Conservation (phyloP, 30 jellyfish, hydroid and myxozoan species). For the Sanderia malayensis region DNA sequence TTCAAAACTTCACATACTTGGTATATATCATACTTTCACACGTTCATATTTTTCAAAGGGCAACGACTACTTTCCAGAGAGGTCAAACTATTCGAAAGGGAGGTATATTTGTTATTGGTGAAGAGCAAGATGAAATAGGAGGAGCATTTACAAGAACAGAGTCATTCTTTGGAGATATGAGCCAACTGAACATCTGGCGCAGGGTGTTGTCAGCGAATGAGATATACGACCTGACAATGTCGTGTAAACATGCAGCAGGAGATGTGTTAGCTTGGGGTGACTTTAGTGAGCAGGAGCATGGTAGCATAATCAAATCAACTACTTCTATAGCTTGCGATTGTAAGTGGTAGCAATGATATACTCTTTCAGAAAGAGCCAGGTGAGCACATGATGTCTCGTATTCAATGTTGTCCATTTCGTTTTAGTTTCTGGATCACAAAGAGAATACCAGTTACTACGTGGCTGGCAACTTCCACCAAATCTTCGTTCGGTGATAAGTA, state of each 20-base stretch:
- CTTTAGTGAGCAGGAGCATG: constrained; percentile 62
- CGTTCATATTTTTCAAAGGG: constrained; percentile 12
- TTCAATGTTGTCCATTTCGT: no score
- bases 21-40: no score
- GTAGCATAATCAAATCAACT: constrained; percentile 47
- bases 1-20: no score
- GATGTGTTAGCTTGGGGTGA: constrained; percentile 96
- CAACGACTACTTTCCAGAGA: constrained; percentile 62
- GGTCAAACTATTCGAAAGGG: constrained; percentile 66
- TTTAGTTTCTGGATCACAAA: constrained; percentile 43
- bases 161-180: constrained; percentile 92
- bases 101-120: constrained; percentile 91
- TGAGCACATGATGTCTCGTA: no score
- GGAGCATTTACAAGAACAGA: constrained; percentile 88
- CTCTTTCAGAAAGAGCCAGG: no score
- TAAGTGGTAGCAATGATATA: constrained; percentile 40
- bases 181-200: constrained; percentile 87
- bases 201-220: constrained; percentile 69
- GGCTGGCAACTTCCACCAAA: constrained; percentile 63
- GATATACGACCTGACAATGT: constrained; percentile 72
- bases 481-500: constrained; percentile 34
- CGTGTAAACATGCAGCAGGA: constrained; percentile 67
- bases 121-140: constrained; percentile 93
- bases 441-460: constrained; percentile 65
- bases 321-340: constrained; percentile 93